phyloP scores from a whole-genome alignment of 2,113 vertebrate species.

The Pseudois nayaur region DNA sequence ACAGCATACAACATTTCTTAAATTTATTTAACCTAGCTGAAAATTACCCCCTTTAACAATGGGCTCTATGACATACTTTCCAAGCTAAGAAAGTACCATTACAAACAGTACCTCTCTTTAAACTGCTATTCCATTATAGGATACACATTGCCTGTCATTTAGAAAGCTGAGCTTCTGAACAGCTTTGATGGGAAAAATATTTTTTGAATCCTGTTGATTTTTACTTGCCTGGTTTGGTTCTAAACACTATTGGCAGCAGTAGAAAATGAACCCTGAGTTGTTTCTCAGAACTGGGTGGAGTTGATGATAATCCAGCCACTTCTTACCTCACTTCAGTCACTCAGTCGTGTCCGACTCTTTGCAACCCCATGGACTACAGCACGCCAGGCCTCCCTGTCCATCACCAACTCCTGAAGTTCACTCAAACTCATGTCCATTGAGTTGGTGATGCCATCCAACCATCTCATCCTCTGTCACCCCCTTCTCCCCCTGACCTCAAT shows the following conservation, averaged over 20 bases:
- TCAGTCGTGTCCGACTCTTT: fast-evolving
- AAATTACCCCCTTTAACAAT: not conserved
- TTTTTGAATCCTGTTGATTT: not conserved
- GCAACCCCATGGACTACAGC: not conserved
- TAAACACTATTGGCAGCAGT: not conserved
- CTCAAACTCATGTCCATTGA: not conserved
- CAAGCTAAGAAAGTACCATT: not conserved
- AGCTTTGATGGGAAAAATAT: not conserved
- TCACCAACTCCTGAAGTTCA: not conserved
- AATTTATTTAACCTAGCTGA: not conserved
- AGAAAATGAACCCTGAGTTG: not conserved
- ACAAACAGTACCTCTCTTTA: not conserved
- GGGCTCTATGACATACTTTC: not conserved
- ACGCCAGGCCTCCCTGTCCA: not conserved
- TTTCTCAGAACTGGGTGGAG: conserved; percentile 22
- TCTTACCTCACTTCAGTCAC: not conserved
- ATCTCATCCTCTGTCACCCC: not conserved
- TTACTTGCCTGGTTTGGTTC: not conserved
- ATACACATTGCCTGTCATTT: not conserved
- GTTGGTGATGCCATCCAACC: not conserved
- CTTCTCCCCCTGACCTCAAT: not conserved
- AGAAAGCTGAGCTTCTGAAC: not conserved
- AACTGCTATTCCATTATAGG: not conserved
- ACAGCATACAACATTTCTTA: not conserved
- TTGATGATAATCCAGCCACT: not conserved